These are phyloP conservation scores for Schlechtendalia chinensis DNA, from an alignment of 1,140 invertebrate species.

Conservation along the genomic window DNA sequence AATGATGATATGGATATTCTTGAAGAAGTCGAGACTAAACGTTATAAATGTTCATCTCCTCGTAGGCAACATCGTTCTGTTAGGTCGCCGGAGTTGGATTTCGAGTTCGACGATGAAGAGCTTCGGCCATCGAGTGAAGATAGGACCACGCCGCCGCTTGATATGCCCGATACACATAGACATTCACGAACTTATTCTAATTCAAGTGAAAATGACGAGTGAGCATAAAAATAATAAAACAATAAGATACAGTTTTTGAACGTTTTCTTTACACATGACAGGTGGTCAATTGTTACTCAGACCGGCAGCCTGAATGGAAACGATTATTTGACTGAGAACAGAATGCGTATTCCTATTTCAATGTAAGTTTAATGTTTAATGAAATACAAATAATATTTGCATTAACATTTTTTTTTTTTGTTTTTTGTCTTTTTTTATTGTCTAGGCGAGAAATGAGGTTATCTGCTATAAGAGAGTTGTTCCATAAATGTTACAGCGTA, in stretches of 20 bases:
- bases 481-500: conserved; percentile 38
- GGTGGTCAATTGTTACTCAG: conserved; percentile 41
- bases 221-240: neutral
- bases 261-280: neutral
- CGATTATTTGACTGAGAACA: conserved; percentile 29
- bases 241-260: neutral
- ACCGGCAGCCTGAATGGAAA: conserved; percentile 36
- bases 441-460: conserved; percentile 28
- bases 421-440: neutral
- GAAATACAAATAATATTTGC: neutral
- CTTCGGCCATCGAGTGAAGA: neutral
- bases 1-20: neutral
- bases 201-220: conserved; percentile 40
- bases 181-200: conserved; percentile 14
- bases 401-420: neutral
- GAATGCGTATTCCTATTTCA: conserved; percentile 5
- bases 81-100: conserved; percentile 21
- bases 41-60: conserved; percentile 34
- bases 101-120: conserved; percentile 18
- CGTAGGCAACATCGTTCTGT: conserved; percentile 8
- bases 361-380: conserved; percentile 22
- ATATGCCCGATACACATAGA: conserved; percentile 21
- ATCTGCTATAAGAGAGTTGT: conserved; percentile 25
- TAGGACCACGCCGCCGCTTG: neutral
- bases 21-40: conserved; percentile 42